Base-by-base conservation (phyloP, 2,113 vertebrate genomes). In the Sceloporus undulatus region DNA sequence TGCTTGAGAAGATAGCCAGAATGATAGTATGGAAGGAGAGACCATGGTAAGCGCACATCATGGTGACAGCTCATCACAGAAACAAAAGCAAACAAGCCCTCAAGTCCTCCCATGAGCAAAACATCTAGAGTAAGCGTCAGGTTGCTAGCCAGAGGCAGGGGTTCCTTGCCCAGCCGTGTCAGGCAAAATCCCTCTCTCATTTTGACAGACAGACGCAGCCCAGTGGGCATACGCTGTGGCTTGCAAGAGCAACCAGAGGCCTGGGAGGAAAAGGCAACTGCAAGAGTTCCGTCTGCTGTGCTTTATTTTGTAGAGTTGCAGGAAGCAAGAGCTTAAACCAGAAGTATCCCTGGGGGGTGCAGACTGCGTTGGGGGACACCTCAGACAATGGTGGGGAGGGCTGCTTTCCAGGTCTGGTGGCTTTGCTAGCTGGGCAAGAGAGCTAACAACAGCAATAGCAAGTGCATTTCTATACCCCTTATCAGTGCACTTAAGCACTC, bases 21-120 rank as follows among this genome's bases (percentile, higher is more conserved):
- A 68, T 70, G 25, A 59, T 59, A 59, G 14, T 2, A 9, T 14
- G 14, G 14, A 10, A 14, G 56, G 56, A 59, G 14, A 59, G 56
- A 59, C 56, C 10, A 10, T 65, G 59, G 2, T 2, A 29, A 10
- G 0, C 5, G 48, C 6, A 18, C 4, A 1, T 5, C 9, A 1
- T n/a, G 13, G 29, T 1, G 19, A 19, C 34, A 59, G 7, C 34
- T 34, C 34, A 34, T 34, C 34, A 3, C 4, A 27, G 1, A 9
- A 27, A 80, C 34, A 34, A 34, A 29, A 62, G 54, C 54, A 54
- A 34, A 38, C 4, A 16, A 19, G 18, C 2, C n/a, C 3, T 0
- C 2, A 0, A 29, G 56, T 38, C 29, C 5, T 38, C 77, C 66
- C 76, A 4, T 1, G 11, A 29, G 29, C 38, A 1, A 10, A 9